Conservation (phyloP, 2,113 vertebrate genomes). For the Sylvia atricapilla region DNA sequence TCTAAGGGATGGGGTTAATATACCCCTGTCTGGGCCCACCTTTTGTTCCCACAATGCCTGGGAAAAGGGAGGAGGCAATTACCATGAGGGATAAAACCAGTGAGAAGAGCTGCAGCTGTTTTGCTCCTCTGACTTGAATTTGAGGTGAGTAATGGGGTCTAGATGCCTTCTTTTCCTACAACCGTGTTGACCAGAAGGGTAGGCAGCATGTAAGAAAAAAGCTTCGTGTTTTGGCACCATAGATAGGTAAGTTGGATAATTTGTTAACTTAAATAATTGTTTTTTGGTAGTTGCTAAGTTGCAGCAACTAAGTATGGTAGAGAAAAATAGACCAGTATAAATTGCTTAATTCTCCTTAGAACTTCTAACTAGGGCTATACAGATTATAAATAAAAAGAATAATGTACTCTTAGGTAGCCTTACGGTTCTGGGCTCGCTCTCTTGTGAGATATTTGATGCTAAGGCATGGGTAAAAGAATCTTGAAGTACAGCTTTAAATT, state of each 20-base stretch:
- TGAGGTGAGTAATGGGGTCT: no score
- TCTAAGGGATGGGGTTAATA: not conserved
- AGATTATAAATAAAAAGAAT: no score
- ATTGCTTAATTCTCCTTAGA: no score
- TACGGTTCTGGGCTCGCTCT: not conserved
- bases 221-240: not conserved
- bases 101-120: no score
- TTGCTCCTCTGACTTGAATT: not conserved
- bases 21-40: rapidly evolving
- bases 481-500: not conserved
- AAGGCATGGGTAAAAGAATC: not conserved
- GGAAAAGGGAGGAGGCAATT: not conserved
- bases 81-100: not conserved
- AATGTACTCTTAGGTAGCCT: no score
- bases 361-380: no score
- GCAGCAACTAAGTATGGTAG: no score
- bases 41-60: not conserved
- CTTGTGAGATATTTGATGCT: not conserved
- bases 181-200: rapidly evolving
- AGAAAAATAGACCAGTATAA: not conserved
- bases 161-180: not conserved
- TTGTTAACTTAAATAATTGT: no score
- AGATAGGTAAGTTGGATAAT: no score
- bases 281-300: not conserved
- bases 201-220: not conserved